Base-by-base conservation (phyloP, 1,140 invertebrate genomes). In the Stratiolaelaps scimitus region DNA sequence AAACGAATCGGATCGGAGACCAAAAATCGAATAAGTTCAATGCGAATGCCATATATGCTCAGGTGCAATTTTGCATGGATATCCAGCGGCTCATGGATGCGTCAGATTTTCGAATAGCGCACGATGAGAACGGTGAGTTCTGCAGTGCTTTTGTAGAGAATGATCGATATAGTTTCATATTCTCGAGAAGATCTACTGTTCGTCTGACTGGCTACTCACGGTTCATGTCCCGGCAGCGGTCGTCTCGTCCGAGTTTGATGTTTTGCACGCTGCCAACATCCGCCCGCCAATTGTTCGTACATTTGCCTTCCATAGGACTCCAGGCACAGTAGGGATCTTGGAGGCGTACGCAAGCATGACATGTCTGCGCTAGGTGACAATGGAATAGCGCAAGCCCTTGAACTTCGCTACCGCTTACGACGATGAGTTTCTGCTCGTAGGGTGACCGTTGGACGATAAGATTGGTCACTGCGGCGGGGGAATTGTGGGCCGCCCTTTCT, bases 271-370 rank as follows among this genome's bases (percentile, higher is more conserved):
- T 29, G 6, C 34, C 13, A n/a, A 2, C 15, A 60, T 60, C 53
- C 23, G 26, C 26, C 26, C 23, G 53, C 53, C 53, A 60, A 17
- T 60, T 60, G 6, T 60, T 13, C 1, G 53, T 60, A 64, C 72
- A 73, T 2, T 67, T 47, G 34, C 65, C 79, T 68, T 83, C 81
- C 64, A 83, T 83, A 29, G 83, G 81, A 75, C 92, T 85, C 93
- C 94, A 98, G 10, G 90, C 92, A 79, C 95, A 98, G 76, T 97
- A 92, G 0, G 94, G 94, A 79, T 98, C 94, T 80, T 93, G 91
- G 23, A 97, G 79, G 19, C 82, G 83, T 0, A 98, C 84, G 77
- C 95, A 98, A 66, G 85, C 83, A 67, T 85, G 81, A 82, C 92
- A 94, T 66, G 88, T 72, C 66, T 68, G 73, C 28, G 72, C 74